Evolutionary conservation across 1,140 invertebrate genomes (phyloP).

Genomic region (Phthorimaea operculella): DNA sequence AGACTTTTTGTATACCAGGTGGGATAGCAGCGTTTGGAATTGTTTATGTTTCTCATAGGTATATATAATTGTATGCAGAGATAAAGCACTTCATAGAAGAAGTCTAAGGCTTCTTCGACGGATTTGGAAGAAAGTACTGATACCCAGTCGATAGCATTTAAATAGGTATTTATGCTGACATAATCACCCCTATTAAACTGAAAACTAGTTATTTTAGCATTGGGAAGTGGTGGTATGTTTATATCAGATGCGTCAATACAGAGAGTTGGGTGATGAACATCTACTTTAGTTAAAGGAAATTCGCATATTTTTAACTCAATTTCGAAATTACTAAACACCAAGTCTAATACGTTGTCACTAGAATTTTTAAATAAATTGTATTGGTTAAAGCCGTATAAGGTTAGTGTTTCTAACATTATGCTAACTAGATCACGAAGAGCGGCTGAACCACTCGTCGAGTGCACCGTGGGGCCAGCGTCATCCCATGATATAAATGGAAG

Average conservation of each 20-base stretch:
- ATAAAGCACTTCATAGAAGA: not conserved
- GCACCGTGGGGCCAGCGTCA: not conserved
- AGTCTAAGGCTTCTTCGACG: not conserved
- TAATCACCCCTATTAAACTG: not conserved
- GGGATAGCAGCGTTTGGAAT: not conserved
- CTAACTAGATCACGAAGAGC: not conserved
- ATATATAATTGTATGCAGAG: not conserved
- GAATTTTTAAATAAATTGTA: not conserved
- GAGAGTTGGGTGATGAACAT: not conserved
- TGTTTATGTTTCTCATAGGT: not conserved
- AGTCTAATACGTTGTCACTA: not conserved
- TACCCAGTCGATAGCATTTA: not conserved
- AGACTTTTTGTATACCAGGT: slow-evolving; percentile 1
- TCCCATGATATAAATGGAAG: not conserved
- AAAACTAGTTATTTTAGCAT: not conserved
- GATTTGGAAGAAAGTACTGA: not conserved
- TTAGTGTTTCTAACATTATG: not conserved
- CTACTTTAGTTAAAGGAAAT: not conserved
- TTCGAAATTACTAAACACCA: not conserved
- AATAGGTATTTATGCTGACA: not conserved
- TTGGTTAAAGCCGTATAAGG: not conserved
- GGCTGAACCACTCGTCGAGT: not conserved
- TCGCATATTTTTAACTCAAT: not conserved
- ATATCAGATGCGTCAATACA: not conserved
- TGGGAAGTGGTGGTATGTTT: not conserved